Conservation (phyloP, 2,113 vertebrate genomes). For the Sapayoa aenigma region DNA sequence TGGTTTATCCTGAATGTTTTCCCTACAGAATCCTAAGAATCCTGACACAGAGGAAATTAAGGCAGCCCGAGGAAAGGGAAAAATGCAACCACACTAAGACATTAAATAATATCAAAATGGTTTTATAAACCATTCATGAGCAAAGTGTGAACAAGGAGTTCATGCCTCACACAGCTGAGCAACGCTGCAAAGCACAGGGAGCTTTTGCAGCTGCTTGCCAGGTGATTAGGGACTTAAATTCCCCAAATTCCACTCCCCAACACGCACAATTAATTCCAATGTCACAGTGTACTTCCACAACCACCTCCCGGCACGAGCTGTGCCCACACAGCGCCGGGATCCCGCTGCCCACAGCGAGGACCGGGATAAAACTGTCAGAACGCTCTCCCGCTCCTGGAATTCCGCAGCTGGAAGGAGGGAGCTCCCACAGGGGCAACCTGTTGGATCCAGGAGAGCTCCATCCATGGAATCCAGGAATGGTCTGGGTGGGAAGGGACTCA, state of each 20-base stretch:
- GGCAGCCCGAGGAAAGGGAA: background rate
- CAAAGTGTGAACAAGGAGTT: background rate
- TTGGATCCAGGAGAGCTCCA: background rate
- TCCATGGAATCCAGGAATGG: background rate
- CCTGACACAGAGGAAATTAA: background rate
- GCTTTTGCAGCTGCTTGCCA: background rate
- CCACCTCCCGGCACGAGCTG: background rate
- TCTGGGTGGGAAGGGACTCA: background rate
- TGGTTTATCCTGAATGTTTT: background rate
- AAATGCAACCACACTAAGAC: background rate
- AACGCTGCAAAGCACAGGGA: background rate
- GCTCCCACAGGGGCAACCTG: too few species aligned
- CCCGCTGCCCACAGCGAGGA: rapidly evolving
- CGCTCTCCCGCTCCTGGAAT: background rate
- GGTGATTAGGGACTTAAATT: background rate
- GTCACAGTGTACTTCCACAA: background rate
- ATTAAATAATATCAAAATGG: too few species aligned
- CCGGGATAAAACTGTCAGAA: background rate
- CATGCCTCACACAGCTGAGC: background rate
- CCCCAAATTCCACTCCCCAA: background rate
- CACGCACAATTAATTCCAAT: background rate
- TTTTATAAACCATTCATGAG: background rate
- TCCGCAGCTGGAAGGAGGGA: background rate
- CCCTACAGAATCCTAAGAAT: background rate
- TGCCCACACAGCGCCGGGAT: background rate